These are phyloP conservation scores for Ornithorhynchus anatinus DNA, from an alignment of 2,113 vertebrate genomes.

Conservation along the genomic window DNA sequence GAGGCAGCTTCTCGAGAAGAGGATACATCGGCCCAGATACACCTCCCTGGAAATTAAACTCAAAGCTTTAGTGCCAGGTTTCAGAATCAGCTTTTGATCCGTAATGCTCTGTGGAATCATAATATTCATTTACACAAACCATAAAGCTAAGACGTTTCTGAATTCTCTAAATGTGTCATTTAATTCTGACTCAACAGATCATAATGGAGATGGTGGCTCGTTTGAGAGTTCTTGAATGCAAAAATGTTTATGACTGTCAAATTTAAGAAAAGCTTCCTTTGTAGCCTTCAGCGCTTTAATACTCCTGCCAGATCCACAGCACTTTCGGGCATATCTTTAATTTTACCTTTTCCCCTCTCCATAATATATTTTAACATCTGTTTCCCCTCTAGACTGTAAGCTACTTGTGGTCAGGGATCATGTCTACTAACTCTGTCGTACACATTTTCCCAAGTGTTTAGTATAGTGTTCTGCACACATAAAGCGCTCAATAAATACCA, in stretches of 20 bases:
- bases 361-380: too few relatives aligned
- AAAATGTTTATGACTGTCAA: constrained; percentile 3
- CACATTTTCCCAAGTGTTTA: too few relatives aligned
- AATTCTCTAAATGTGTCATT: constrained; percentile 12
- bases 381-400: too few relatives aligned
- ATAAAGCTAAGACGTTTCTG: constrained; percentile 14
- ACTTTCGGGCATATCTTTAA: too few relatives aligned
- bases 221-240: neutral
- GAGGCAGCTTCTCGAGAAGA: neutral
- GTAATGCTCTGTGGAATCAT: constrained; percentile 8
- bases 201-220: neutral
- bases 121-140: constrained; percentile 41
- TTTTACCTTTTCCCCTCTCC: too few relatives aligned
- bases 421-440: too few relatives aligned
- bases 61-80: constrained; percentile 5
- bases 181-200: constrained; percentile 13
- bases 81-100: constrained; percentile 6
- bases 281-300: too few relatives aligned
- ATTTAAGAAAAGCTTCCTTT: neutral
- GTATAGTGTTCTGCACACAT: too few relatives aligned
- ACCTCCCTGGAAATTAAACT: constrained; percentile 21
- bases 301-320: too few relatives aligned
- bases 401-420: too few relatives aligned
- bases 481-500: too few relatives aligned
- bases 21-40: neutral